Conservation (phyloP, 2,888 invertebrate species). For the Acronicta aceris region DNA sequence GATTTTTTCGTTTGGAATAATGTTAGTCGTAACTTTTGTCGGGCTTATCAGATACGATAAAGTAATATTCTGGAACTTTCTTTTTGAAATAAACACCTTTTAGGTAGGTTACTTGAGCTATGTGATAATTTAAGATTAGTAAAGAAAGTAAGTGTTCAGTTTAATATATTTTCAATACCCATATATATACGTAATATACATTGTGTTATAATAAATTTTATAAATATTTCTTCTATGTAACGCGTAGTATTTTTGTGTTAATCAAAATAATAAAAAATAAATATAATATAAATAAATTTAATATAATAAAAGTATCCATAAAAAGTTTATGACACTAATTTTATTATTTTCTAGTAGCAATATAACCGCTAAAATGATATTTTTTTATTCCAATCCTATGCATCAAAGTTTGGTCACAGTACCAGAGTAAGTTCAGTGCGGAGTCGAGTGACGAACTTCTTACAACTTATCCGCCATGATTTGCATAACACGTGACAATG, state of each 20-base stretch:
- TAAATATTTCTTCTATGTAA: no score
- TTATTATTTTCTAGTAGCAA: no score
- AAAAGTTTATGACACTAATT: no score
- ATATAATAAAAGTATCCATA: no score
- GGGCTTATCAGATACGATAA: constrained; percentile 36
- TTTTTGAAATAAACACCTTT: constrained; percentile 8
- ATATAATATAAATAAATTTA: no score
- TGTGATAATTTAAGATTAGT: not conserved
- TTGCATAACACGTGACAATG: constrained; percentile 69
- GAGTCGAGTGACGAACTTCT: constrained; percentile 58
- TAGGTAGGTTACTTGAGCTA: not conserved
- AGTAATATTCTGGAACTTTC: constrained; percentile 5
- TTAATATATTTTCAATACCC: no score
- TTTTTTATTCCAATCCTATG: not conserved
- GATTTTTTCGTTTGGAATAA: constrained; percentile 37
- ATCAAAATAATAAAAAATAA: no score
- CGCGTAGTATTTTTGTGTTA: no score
- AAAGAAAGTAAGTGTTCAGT: no score
- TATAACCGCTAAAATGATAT: no score
- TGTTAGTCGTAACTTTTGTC: constrained; percentile 38
- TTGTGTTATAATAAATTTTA: no score
- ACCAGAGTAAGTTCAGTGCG: constrained; percentile 49
- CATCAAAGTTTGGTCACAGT: constrained; percentile 14
- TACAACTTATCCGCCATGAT: constrained; percentile 64
- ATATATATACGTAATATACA: no score